Evolutionary conservation across 2,888 invertebrate genomes (phyloP).

Genomic region (Xestia c-nigrum): DNA sequence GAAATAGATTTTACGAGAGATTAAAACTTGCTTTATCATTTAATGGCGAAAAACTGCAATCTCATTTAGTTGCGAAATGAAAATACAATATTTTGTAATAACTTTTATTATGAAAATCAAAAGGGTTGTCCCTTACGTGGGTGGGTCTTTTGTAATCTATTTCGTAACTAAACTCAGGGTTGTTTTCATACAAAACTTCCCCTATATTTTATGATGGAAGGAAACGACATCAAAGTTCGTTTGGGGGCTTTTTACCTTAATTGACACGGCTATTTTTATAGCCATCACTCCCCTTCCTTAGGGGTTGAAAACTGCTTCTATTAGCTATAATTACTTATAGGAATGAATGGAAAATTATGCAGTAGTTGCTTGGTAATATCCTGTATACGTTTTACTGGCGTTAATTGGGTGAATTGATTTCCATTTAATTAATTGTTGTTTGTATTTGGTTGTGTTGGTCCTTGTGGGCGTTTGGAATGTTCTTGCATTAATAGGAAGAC

Average conservation of each 20-base stretch:
- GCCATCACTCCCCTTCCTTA: conserved; percentile 38
- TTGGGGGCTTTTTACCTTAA: conserved; percentile 55
- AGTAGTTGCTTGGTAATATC: conserved; percentile 35
- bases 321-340: conserved; percentile 49
- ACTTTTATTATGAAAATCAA: neutral
- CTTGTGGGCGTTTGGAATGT: neutral
- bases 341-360: conserved; percentile 42
- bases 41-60: neutral
- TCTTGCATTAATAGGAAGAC: neutral
- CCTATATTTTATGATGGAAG: conserved; percentile 12
- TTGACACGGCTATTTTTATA: conserved; percentile 54
- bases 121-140: neutral
- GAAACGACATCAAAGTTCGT: conserved; percentile 50
- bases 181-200: conserved; percentile 22
- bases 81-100: conserved; percentile 14
- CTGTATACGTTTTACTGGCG: conserved; percentile 16
- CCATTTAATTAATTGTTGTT: conserved; percentile 11
- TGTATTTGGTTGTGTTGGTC: neutral
- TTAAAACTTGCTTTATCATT: neutral
- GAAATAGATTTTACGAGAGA: no score
- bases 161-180: conserved; percentile 4
- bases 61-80: conserved; percentile 1
- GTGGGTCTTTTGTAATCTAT: neutral
- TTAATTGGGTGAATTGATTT: conserved; percentile 21
- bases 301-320: conserved; percentile 39